These are phyloP conservation scores for Phalangium opilio DNA, from an alignment of 2,888 invertebrate genomes.

Conservation along the genomic window DNA sequence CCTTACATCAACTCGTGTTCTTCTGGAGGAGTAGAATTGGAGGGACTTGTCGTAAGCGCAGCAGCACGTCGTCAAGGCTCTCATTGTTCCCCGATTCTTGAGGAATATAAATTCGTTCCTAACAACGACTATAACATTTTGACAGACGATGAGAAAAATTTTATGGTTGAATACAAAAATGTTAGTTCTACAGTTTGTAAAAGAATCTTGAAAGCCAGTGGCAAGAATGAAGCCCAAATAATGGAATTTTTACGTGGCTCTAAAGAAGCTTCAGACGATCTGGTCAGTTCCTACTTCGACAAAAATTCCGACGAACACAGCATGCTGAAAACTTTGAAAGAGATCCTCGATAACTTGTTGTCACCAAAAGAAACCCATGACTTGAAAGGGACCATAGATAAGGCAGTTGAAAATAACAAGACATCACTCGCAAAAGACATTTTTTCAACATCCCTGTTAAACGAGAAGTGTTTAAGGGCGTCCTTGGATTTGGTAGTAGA, in stretches of 20 bases:
- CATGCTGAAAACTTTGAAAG: slow-evolving; percentile 11
- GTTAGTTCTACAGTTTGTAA: slow-evolving; percentile 18
- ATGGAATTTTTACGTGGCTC: slow-evolving; percentile 16
- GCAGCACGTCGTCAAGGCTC: slow-evolving; percentile 59
- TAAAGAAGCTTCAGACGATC: slow-evolving; percentile 14
- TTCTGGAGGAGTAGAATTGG: slow-evolving; percentile 70
- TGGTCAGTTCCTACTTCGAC: slow-evolving; percentile 17
- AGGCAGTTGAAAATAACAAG: not conserved
- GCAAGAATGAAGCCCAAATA: slow-evolving; percentile 15
- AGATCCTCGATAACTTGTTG: not conserved
- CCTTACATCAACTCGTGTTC: slow-evolving; percentile 53
- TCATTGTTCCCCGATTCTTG: slow-evolving; percentile 64
- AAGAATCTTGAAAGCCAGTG: slow-evolving; percentile 14
- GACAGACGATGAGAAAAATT: slow-evolving; percentile 10
- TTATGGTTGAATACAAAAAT: slow-evolving; percentile 17
- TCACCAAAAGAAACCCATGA: slow-evolving; percentile 9
- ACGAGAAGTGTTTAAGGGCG: too few species aligned
- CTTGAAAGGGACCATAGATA: slow-evolving; percentile 3
- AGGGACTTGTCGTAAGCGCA: slow-evolving; percentile 75
- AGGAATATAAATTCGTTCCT: slow-evolving; percentile 67
- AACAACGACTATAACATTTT: slow-evolving; percentile 33
- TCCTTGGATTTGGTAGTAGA: too few species aligned
- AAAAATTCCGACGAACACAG: slow-evolving; percentile 11
- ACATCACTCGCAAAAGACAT: too few species aligned
- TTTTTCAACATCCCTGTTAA: too few species aligned